Base-by-base conservation (phyloP, 2,797 vertebrate species). In the Lindbergichthys nudifrons region DNA sequence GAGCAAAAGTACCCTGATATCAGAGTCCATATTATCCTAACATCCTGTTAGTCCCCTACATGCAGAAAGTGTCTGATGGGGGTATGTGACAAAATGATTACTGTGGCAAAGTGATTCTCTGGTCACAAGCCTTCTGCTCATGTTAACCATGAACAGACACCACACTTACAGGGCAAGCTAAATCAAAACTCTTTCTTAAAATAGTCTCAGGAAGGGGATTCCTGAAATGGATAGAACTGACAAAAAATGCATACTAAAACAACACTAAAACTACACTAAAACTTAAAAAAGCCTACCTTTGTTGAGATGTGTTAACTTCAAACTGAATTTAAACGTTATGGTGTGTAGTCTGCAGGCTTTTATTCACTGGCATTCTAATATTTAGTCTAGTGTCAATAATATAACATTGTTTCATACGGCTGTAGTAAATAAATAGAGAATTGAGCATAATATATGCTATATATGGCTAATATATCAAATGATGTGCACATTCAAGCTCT, bases 111-210 rank as follows among this genome's bases (percentile, higher is more conserved):
- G 30, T 65, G 41, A 84, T 81, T 65, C 60, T 14, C 47, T 21
- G 48, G 57, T 78, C 75, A 74, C 72, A 68, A 79, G 82, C 2
- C 65, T 46, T 63, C 61, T 59, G 16, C 15, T 62, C 45, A 19
- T 46, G 43, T 39, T 21, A 41, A 47, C 61, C 19, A 0, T 36
- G 23, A 61, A 70, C 32, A 47, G 12, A 64, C 47, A 30, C 12
- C n/a, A 12, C 3, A 13, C 12, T 47, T 56, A 59, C 36, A 5
- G 21, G 26, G 30, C 14, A 10, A 32, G 67, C 15, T n/a, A 19
- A 30, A 70, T 19, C 23, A 54, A 48, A 64, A 9, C 47, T 14
- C 13, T 15, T 39, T 21, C 18, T 50, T 56, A 4, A 48, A 64
- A 41, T 9, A 52, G 23, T 23, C 5, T 30, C 8, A 70, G 19